phyloP scores from a whole-genome alignment of 2,888 invertebrate species.

The Tethea ocularis region DNA sequence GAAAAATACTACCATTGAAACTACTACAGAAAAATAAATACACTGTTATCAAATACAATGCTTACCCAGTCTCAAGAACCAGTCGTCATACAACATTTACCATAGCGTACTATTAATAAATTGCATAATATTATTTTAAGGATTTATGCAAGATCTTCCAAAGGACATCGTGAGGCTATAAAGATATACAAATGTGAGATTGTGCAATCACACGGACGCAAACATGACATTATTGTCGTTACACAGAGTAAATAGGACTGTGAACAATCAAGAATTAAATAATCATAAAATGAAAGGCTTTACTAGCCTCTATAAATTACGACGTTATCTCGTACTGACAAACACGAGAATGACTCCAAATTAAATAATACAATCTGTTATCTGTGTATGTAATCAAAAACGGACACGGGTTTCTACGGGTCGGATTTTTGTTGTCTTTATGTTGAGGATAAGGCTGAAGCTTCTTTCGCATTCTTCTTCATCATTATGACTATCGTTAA shows the following conservation, averaged over 20 bases:
- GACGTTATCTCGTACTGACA: constrained; percentile 61
- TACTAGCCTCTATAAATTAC: constrained; percentile 77
- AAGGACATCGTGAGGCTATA: constrained; percentile 56
- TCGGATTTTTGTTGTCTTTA: background rate
- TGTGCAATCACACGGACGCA: constrained; percentile 65
- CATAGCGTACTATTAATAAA: constrained; percentile 25
- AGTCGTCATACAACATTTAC: background rate
- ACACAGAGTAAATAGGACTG: constrained; percentile 61
- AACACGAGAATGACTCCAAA: constrained; percentile 65
- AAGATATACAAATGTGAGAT: constrained; percentile 34
- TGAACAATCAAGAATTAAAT: constrained; percentile 71
- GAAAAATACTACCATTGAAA: constrained; percentile 12
- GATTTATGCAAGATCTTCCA: constrained; percentile 36
- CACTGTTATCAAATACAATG: background rate
- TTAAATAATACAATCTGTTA: constrained; percentile 73
- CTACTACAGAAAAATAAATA: background rate
- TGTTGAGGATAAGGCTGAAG: background rate
- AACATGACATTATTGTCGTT: constrained; percentile 42
- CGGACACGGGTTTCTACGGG: constrained; percentile 63
- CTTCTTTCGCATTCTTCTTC: background rate
- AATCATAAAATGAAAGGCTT: constrained; percentile 72
- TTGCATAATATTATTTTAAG: constrained; percentile 48
- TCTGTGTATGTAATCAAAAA: constrained; percentile 66
- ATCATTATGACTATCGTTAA: no score
- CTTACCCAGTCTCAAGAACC: background rate